phyloP scores from a whole-genome alignment of 2,797 vertebrate species.

The Chaetophractus vellerosus region DNA sequence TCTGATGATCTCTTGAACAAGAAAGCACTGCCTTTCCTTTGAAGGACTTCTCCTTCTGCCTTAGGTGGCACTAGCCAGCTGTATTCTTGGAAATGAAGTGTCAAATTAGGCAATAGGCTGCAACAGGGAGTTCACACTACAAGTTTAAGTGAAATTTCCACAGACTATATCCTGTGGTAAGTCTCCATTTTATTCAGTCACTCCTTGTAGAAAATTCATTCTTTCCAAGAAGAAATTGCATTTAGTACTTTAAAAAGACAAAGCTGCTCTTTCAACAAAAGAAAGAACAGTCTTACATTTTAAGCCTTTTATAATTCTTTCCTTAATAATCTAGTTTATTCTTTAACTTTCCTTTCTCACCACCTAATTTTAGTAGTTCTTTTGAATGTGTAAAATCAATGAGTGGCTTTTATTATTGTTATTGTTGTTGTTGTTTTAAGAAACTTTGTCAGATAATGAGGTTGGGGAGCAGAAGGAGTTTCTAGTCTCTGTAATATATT shows the following conservation, averaged over 20 bases:
- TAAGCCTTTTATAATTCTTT: constrained; percentile 76
- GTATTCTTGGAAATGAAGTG: neutral
- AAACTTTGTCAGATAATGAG: constrained; percentile 28
- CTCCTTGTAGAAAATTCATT: constrained; percentile 81
- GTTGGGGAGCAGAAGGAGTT: neutral
- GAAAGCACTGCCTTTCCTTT: neutral
- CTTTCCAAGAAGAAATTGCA: constrained; percentile 79
- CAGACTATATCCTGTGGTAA: constrained; percentile 74
- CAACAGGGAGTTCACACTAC: constrained; percentile 49
- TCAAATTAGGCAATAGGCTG: neutral
- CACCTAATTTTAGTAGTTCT: neutral
- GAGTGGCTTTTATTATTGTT: constrained; percentile 31
- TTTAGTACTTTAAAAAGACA: constrained; percentile 79
- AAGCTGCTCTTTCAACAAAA: constrained; percentile 62
- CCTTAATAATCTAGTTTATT: constrained; percentile 71
- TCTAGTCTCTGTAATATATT: neutral
- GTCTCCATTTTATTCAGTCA: constrained; percentile 76
- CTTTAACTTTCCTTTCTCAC: constrained; percentile 20
- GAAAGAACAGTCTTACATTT: neutral
- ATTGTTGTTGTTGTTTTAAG: constrained; percentile 6
- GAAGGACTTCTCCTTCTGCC: neutral
- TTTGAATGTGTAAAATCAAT: constrained; percentile 28
- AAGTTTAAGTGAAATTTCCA: constrained; percentile 82
- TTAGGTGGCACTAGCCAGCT: neutral
- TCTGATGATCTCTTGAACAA: neutral